These are phyloP conservation scores for Tragopan temminckii DNA, from an alignment of 2,797 vertebrate species.

Conservation along the genomic window DNA sequence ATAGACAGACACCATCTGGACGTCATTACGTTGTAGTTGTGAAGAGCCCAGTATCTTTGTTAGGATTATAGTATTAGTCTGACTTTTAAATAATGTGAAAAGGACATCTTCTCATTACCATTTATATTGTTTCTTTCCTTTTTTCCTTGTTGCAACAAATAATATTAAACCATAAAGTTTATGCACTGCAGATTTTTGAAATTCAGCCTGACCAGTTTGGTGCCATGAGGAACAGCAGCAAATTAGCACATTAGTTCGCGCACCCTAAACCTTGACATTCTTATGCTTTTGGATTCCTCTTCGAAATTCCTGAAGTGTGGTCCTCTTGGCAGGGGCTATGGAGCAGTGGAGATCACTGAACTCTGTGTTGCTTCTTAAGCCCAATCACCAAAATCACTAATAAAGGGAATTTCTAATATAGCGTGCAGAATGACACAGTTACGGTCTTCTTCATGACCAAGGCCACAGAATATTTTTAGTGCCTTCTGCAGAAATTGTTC, in stretches of 20 bases:
- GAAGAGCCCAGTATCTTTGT: constrained; percentile 63
- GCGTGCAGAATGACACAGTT: not conserved
- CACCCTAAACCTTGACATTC: not conserved
- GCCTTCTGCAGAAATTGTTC: not conserved
- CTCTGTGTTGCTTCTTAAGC: not conserved
- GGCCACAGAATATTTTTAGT: not conserved
- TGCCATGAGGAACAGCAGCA: not conserved
- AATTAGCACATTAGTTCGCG: not conserved
- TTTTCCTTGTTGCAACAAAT: constrained; percentile 56
- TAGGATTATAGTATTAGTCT: constrained; percentile 72
- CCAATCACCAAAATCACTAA: not conserved
- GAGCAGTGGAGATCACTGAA: not conserved
- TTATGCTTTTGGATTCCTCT: not conserved
- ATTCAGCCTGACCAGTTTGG: constrained; percentile 12
- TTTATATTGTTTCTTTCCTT: constrained; percentile 83
- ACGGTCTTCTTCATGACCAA: accelerated
- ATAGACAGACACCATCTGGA: constrained; percentile 53
- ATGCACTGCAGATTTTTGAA: constrained; percentile 39
- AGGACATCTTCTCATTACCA: constrained; percentile 82
- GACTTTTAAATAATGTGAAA: constrained; percentile 73
- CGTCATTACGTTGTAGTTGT: constrained; percentile 50
- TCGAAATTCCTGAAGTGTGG: not conserved
- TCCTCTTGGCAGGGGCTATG: not conserved
- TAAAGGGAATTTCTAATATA: not conserved
- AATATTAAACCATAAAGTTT: constrained; percentile 7